Evolutionary conservation across 92 coral and sea anemone species (phyloP).

Genomic region (Parazoanthus swiftii): DNA sequence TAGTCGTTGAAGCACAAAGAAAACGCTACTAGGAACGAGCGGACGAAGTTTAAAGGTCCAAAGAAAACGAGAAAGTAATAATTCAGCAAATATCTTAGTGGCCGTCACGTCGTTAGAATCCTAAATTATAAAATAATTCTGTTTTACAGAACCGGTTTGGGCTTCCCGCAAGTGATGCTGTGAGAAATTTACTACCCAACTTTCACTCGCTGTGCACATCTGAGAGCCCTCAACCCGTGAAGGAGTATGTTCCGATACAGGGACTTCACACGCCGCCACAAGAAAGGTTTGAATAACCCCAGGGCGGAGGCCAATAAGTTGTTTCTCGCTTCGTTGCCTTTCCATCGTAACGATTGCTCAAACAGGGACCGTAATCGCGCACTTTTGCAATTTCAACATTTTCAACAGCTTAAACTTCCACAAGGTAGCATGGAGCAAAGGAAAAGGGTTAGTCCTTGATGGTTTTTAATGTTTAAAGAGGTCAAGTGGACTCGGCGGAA

Average conservation of each 20-base stretch:
- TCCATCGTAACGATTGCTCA: no score
- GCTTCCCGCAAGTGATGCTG: conserved; percentile 85
- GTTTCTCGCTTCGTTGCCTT: no score
- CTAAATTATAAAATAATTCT: neutral
- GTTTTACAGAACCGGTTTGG: conserved; percentile 64
- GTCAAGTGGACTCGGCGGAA: no score
- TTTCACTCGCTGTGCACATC: conserved; percentile 55
- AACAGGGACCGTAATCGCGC: no score
- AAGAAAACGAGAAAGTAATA: neutral
- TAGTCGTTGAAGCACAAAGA: no score
- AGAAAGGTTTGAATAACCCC: conserved; percentile 37
- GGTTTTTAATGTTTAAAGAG: no score
- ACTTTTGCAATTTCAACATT: no score
- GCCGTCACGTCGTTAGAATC: neutral
- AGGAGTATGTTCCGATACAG: conserved; percentile 54
- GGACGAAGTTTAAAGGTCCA: no score
- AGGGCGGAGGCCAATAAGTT: neutral
- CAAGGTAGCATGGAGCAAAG: no score
- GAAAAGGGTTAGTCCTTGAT: no score
- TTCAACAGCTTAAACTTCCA: no score
- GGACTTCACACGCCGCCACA: conserved; percentile 43
- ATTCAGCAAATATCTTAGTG: neutral
- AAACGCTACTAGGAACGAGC: no score
- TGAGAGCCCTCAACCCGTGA: conserved; percentile 48
- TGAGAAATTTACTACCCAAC: conserved; percentile 72